Conservation (phyloP, 1,140 invertebrate genomes). For the Eulimnadia texana region DNA sequence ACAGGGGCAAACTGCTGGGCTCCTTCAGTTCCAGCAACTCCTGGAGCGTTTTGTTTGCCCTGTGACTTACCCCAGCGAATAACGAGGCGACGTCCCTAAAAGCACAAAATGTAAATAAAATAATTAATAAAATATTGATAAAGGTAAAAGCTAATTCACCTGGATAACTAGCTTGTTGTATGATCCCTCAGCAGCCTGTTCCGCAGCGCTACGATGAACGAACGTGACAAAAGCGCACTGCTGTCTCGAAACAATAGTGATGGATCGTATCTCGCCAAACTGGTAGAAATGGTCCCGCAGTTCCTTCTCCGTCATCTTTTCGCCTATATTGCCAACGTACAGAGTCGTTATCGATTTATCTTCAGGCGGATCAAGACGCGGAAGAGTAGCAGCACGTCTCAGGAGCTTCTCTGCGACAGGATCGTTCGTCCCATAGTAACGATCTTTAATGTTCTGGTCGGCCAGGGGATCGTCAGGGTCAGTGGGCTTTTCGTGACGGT, state of each 20-base stretch:
- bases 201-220: conserved; percentile 72
- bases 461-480: conserved; percentile 98
- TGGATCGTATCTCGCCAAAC: conserved; percentile 91
- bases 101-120: neutral
- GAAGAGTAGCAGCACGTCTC: conserved; percentile 81
- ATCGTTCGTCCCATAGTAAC: conserved; percentile 97
- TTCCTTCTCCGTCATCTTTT: conserved; percentile 77
- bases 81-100: conserved; percentile 57
- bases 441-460: conserved; percentile 98
- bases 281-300: conserved; percentile 91
- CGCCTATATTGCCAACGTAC: conserved; percentile 86
- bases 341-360: conserved; percentile 92
- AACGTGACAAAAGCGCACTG: conserved; percentile 98
- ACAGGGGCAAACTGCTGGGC: conserved; percentile 12
- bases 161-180: conserved; percentile 89
- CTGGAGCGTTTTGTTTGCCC: conserved; percentile 34
- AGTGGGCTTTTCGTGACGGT: conserved; percentile 96
- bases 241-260: conserved; percentile 81
- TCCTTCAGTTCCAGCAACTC: conserved; percentile 13
- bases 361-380: conserved; percentile 85
- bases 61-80: conserved; percentile 96
- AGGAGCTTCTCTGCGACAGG: conserved; percentile 97
- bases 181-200: conserved; percentile 85
- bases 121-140: neutral
- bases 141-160: conserved; percentile 5